A percentile compares a stretch with the other conserved stretches of the same genome.
These are phyloP conservation scores for Eulemur coronatus DNA, from an alignment of 2,797 vertebrate genomes.

Conservation along the genomic window DNA sequence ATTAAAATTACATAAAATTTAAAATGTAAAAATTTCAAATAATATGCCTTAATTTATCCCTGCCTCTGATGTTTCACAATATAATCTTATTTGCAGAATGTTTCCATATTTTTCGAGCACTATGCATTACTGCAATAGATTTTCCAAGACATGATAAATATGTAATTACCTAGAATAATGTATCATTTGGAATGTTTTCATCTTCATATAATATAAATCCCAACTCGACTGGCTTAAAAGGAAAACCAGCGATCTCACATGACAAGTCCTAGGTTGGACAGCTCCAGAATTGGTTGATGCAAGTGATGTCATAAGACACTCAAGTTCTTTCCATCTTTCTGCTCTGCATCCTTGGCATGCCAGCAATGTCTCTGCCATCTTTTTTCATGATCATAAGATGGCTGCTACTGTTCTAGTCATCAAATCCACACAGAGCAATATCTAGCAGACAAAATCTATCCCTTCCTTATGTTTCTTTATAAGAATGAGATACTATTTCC, in stretches of 20 bases:
- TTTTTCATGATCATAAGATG: background rate
- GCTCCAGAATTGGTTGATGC: background rate
- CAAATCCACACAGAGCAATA: background rate
- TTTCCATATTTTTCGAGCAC: background rate
- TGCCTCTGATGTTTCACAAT: background rate
- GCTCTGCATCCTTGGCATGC: background rate
- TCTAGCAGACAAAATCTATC: background rate
- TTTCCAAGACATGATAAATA: background rate
- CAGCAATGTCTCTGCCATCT: background rate
- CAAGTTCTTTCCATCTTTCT: background rate
- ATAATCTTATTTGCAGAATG: background rate
- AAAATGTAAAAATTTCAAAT: background rate
- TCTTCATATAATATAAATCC: background rate
- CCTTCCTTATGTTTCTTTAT: background rate
- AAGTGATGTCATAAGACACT: background rate
- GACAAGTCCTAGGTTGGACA: background rate
- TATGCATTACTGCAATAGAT: background rate
- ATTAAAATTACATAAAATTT: background rate
- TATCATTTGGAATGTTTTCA: background rate
- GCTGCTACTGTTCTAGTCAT: background rate
- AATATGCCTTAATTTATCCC: background rate
- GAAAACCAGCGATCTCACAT: background rate
- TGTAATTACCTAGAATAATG: background rate
- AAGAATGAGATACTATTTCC: conserved; percentile 16
- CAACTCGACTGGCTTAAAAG: background rate